phyloP scores from a whole-genome alignment of 2,888 invertebrate genomes.

The Pachycephus smyrnensis region DNA sequence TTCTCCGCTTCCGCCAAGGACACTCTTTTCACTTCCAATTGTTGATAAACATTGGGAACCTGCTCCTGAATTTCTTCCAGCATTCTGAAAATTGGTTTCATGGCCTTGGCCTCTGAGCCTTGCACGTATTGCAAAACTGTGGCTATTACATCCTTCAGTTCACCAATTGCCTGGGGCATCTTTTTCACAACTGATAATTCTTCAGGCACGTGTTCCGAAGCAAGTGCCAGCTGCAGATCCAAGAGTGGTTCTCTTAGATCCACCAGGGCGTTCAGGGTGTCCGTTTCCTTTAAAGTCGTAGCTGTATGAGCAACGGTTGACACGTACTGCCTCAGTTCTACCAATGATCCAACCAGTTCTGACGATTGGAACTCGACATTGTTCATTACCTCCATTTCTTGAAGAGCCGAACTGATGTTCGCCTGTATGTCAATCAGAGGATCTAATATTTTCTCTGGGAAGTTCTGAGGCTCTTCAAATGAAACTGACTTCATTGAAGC shows the following conservation, averaged over 20 bases:
- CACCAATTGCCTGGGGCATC: slow-evolving; percentile 72
- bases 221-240: slow-evolving; percentile 47
- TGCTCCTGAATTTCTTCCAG: slow-evolving; percentile 52
- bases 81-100: slow-evolving; percentile 42
- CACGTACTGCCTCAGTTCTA: slow-evolving; percentile 53
- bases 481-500: slow-evolving; percentile 16
- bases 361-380: slow-evolving; percentile 40
- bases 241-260: slow-evolving; percentile 53
- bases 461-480: slow-evolving; percentile 37
- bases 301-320: slow-evolving; percentile 55
- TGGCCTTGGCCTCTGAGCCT: slow-evolving; percentile 33
- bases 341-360: slow-evolving; percentile 45
- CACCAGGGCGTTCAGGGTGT: slow-evolving; percentile 49
- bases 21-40: slow-evolving; percentile 12
- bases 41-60: slow-evolving; percentile 39
- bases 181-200: slow-evolving; percentile 71
- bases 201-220: slow-evolving; percentile 52
- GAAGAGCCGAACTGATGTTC: slow-evolving; percentile 48
- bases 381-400: slow-evolving; percentile 44
- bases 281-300: slow-evolving; percentile 51
- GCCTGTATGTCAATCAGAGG: slow-evolving; percentile 57
- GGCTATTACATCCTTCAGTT: slow-evolving; percentile 75
- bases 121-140: slow-evolving; percentile 76
- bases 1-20: neutral
- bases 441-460: slow-evolving; percentile 56